phyloP scores from a whole-genome alignment of 1,140 invertebrate species.

The Drosophila grimshawi region DNA sequence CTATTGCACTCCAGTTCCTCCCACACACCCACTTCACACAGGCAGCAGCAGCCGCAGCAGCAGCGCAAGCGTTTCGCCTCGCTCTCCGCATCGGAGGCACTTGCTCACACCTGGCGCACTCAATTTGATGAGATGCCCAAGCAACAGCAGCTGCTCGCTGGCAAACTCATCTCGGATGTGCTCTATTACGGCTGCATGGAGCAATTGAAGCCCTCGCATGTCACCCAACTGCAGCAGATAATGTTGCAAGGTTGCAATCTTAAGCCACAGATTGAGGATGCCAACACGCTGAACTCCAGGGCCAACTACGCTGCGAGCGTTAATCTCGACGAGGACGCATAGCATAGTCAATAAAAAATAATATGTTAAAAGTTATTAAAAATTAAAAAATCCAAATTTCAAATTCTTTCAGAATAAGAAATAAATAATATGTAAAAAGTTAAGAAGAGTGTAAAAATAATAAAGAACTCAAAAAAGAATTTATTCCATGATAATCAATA shows the following conservation, averaged over 20 bases:
- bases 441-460: too few species aligned
- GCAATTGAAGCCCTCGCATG: slow-evolving; percentile 35
- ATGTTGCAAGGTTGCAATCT: neutral
- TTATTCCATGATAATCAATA: too few species aligned
- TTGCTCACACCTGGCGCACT: slow-evolving; percentile 40
- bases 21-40: neutral
- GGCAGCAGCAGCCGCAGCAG: too few species aligned
- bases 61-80: neutral
- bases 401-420: too few species aligned
- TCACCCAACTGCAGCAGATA: slow-evolving; percentile 36
- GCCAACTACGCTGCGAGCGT: slow-evolving; percentile 8
- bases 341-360: too few species aligned
- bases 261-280: neutral
- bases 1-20: neutral
- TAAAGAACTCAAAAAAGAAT: too few species aligned
- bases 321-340: slow-evolving; percentile 14
- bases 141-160: slow-evolving; percentile 33
- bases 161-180: slow-evolving; percentile 54
- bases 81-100: slow-evolving; percentile 18
- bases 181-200: slow-evolving; percentile 51
- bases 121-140: slow-evolving; percentile 43
- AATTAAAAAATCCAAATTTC: too few species aligned
- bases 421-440: too few species aligned
- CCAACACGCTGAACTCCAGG: neutral
- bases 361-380: too few species aligned